Evolutionary conservation across 2,113 vertebrate genomes (phyloP).

Genomic region (Tympanuchus pallidicinctus): DNA sequence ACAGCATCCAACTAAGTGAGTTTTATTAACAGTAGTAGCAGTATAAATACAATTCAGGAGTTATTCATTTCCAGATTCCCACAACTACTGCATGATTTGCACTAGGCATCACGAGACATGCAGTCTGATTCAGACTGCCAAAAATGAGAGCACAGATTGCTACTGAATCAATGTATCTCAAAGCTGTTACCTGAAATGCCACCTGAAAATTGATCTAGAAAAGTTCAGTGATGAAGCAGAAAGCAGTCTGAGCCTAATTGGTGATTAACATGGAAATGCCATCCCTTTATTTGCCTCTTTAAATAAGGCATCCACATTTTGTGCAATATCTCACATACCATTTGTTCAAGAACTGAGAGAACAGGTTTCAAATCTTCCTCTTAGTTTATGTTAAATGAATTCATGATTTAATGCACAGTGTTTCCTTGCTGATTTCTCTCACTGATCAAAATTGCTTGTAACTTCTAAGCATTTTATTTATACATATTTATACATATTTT

Average conservation of each 20-base stretch:
- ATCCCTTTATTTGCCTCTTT: not conserved
- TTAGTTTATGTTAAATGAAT: not conserved
- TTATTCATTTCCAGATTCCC: not conserved
- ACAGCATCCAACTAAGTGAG: not conserved
- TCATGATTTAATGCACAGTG: not conserved
- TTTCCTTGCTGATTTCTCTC: slow-evolving; percentile 6
- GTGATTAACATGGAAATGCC: not conserved
- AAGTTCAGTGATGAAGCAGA: not conserved
- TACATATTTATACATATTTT: too few species aligned
- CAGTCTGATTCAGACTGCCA: not conserved
- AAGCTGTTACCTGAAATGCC: not conserved
- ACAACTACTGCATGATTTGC: not conserved
- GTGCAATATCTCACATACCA: not conserved
- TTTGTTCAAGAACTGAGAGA: not conserved
- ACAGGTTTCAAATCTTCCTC: not conserved
- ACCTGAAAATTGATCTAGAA: not conserved
- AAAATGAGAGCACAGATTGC: not conserved
- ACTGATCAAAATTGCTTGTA: not conserved
- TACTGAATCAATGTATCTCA: not conserved
- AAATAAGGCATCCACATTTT: not conserved
- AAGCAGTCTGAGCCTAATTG: not conserved
- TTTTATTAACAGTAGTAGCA: not conserved
- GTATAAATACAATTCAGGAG: not conserved
- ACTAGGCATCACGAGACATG: not conserved
- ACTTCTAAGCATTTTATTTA: not conserved